Evolutionary conservation across 30 jellyfish, hydroid and myxozoan genomes (phyloP), one percentile per base, ranked within the genome.

Genomic region (Nemopilema nomurai): DNA sequence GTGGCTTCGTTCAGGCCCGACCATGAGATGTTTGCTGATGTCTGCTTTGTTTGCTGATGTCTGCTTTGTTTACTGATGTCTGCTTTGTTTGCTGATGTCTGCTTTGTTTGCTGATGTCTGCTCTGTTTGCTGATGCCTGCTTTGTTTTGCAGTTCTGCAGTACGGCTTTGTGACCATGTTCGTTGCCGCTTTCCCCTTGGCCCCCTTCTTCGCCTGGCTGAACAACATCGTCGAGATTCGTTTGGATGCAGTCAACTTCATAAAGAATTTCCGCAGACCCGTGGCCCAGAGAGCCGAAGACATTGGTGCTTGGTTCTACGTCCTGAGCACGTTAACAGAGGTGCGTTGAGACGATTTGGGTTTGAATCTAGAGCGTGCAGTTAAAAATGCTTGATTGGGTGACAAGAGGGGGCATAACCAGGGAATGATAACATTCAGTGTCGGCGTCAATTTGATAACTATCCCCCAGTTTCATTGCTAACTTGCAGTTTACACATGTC

Each of bases 131-230:
- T 41, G 6, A 41, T 3, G 13, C 13, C 13, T 13, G 57, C 57
- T 41, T 41, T 41, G 13, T 13, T 49, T 67, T 64, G 32, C 28
- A 94, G 99, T 94, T 50, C 95, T 94, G 64, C 99, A 94, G 75
- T 94, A 89, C 68, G 99, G 99, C 77, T 94, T 94, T 31, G 99
- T 94, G 23, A 94, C 99, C 9, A 94, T 94, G 99, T 94, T 94
- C 65, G 99, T 94, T 26, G 99, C 99, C 63, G 99, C 99, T 6
- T 94, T 94, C 88, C 99, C 99, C 22, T 69, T 94, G 76, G 99
- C 99, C 23, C 99, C 99, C 9, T 81, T 94, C 28, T 85, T 94
- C 33, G 99, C 99, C 0, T 92, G 94, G 92, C 69, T 85, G 29
- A 94, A 94, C 91, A 94, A 94, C 71, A 79, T 94, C 57, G 96